Percentiles rank a stretch among this genome's conserved stretches.
Conservation (phyloP, 2,888 invertebrate genomes). For the Tuta absoluta region DNA sequence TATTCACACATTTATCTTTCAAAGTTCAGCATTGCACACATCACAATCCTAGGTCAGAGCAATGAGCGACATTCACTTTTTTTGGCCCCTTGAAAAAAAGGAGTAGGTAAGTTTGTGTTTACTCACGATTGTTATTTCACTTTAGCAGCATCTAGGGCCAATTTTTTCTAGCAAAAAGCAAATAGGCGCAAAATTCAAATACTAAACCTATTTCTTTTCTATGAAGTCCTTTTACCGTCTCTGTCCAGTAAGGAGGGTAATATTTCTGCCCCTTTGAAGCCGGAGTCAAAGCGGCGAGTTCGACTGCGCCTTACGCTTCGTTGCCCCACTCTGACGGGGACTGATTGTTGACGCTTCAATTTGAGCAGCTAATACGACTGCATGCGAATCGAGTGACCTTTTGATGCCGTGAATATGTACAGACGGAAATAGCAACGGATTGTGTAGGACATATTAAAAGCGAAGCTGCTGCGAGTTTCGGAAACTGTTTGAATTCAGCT, state of each 20-base stretch:
- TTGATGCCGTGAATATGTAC: constrained; percentile 6
- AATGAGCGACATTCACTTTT: no score
- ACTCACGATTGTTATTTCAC: no score
- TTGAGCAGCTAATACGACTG: constrained; percentile 20
- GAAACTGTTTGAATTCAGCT: neutral
- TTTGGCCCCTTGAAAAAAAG: no score
- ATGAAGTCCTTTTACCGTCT: constrained; percentile 7
- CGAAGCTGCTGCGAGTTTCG: neutral
- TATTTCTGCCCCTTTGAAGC: constrained; percentile 64
- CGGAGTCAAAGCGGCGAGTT: constrained; percentile 41
- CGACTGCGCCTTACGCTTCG: constrained; percentile 46
- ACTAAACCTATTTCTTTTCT: neutral
- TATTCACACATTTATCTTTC: no score
- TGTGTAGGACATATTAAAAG: constrained; percentile 1
- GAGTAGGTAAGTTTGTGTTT: no score
- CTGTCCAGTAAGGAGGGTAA: constrained; percentile 47
- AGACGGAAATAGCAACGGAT: constrained; percentile 29
- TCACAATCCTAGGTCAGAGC: no score
- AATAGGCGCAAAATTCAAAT: no score
- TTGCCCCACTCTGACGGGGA: constrained; percentile 42
- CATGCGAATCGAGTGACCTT: constrained; percentile 13
- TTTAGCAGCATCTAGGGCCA: no score
- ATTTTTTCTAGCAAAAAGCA: no score
- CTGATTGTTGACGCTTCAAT: constrained; percentile 51
- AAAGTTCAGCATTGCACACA: no score